Evolutionary conservation across 2,113 vertebrate genomes (phyloP).

Genomic region (human): DNA sequence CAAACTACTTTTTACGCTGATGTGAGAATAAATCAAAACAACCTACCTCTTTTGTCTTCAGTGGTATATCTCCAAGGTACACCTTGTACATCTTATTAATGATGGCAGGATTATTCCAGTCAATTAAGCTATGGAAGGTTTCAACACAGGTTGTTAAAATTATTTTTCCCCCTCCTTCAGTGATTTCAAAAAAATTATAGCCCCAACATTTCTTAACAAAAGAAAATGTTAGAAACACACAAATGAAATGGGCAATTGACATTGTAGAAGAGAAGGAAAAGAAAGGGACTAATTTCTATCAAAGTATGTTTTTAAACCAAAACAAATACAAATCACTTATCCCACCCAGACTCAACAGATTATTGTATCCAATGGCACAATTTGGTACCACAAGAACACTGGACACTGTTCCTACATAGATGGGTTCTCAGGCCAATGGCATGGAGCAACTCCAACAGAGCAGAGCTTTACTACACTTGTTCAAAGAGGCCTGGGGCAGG

Average conservation of each 20-base stretch:
- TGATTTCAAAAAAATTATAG: slow-evolving; percentile 45
- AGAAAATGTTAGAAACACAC: slow-evolving; percentile 2
- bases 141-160: slow-evolving; percentile 56
- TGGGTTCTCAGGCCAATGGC: background rate
- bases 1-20: background rate
- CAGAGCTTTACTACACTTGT: background rate
- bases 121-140: slow-evolving; percentile 90
- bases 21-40: slow-evolving; percentile 29
- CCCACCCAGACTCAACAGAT: background rate
- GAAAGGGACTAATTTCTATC: background rate
- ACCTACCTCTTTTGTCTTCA: slow-evolving; percentile 97
- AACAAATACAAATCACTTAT: background rate
- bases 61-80: slow-evolving; percentile 97
- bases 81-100: slow-evolving; percentile 98
- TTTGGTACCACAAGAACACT: background rate
- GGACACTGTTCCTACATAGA: background rate
- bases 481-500: background rate
- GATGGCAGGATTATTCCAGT: slow-evolving; percentile 98
- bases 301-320: background rate
- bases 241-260: background rate
- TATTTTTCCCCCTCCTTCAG: background rate
- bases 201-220: slow-evolving; percentile 49
- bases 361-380: background rate
- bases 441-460: background rate
- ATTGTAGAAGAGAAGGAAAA: background rate